These are phyloP conservation scores for Zootoca vivipara DNA, from an alignment of 2,113 vertebrate genomes.

Conservation along the genomic window DNA sequence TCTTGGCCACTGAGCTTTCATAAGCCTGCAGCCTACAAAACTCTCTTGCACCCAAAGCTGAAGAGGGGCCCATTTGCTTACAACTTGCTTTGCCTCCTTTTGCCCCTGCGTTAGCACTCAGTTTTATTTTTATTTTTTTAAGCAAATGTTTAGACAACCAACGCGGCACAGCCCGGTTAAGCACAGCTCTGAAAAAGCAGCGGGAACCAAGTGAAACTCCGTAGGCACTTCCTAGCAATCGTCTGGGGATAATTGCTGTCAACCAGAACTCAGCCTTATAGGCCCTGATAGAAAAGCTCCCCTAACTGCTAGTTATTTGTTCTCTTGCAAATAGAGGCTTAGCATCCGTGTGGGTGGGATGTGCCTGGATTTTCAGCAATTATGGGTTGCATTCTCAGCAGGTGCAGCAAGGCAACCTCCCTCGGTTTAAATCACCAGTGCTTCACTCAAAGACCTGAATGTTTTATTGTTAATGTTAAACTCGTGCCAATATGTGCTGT, in stretches of 20 bases:
- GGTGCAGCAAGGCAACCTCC: background rate
- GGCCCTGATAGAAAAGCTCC: background rate
- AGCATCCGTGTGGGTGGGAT: background rate
- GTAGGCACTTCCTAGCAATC: background rate
- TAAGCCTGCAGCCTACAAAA: background rate
- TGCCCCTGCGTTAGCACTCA: background rate
- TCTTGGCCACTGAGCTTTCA: background rate
- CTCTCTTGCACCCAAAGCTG: background rate
- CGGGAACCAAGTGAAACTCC: background rate
- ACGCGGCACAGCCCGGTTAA: background rate
- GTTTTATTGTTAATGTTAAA: background rate
- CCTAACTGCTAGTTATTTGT: conserved; percentile 7
- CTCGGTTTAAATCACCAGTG: background rate
- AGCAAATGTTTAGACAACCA: background rate
- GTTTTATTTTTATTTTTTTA: background rate
- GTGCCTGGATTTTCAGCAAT: conserved; percentile 11
- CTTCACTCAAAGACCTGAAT: background rate
- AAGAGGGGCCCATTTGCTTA: background rate
- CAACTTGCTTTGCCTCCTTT: background rate
- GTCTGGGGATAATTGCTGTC: fast-evolving
- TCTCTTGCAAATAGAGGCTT: conserved; percentile 14
- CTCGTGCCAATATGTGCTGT: background rate
- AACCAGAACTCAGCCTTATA: conserved; percentile 4
- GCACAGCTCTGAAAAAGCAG: background rate
- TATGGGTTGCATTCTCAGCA: background rate